Evolutionary conservation across 2,888 invertebrate genomes (phyloP), one percentile per base, ranked within the genome.

Genomic region (Fragum whitleyi): DNA sequence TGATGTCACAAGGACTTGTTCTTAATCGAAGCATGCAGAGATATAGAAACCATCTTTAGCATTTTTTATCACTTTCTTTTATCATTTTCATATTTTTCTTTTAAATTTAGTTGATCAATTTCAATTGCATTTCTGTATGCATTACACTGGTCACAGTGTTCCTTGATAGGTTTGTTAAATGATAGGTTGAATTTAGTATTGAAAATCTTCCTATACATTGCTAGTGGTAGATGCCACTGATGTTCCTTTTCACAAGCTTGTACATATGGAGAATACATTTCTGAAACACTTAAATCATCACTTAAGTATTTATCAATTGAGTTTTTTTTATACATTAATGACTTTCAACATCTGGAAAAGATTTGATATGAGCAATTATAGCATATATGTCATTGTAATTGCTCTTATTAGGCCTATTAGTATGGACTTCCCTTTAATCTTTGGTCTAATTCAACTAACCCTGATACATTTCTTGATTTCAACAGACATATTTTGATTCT

Each of bases 251-350:
- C 16, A 65, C 67, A 80, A 21, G 42, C 39, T 0, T 36, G 32
- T n/a, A 28, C 39, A 19, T 79, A 81, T 23, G 76, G 11, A 1
- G 11, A n/a, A 36, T 74, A 74, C 81, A 81, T 81, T 73, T 73
- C 74, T 47, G 9, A 2, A 16, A 83, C 42, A 65, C 42, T 79
- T n/a, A 83, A 29, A 19, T 28, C 65, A 23, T 70, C 19, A 2
- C 68, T 29, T 2, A 79, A 53, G 23, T 83, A 79, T n/a, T 9
- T 3, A 32, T 74, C 74, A 5, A 57, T 29, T 16, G 73, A 21
- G n/a, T 69, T 47, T 70, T 59, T 61, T 39, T 79, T n/a, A n/a
- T 68, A 32, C 79, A 79, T 51, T 83, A 83, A 21, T 83, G 83
- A 23, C 83, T 83, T 62, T 83, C 83, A n/a, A 79, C 36, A n/a